Percentiles rank a stretch among this genome's conserved stretches.
These are phyloP conservation scores for Gonioctena quinquepunctata DNA, from an alignment of 1,140 invertebrate species.

Conservation along the genomic window DNA sequence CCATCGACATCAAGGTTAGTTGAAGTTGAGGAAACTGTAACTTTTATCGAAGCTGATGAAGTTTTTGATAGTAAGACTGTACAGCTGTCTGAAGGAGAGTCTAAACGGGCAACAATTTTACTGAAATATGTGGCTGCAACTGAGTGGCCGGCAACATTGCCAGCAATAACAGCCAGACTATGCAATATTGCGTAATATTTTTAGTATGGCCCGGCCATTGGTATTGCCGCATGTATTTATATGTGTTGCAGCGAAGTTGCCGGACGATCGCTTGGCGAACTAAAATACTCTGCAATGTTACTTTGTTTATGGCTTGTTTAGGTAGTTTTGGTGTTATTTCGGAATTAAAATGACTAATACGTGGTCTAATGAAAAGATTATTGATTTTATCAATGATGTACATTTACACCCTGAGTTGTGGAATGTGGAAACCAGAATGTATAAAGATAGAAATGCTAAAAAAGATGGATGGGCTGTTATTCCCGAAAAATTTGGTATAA, in stretches of 20 bases:
- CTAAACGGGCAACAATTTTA: too few species aligned
- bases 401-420: conserved; percentile 11
- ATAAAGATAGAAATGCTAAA: conserved; percentile 14
- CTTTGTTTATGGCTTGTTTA: not conserved
- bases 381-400: conserved; percentile 7
- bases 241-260: not conserved
- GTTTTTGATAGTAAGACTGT: too few species aligned
- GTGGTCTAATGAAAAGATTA: conserved; percentile 1
- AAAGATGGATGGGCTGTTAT: conserved; percentile 3
- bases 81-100: too few species aligned
- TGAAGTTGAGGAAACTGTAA: too few species aligned
- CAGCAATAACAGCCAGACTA: conserved; percentile 14
- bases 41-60: too few species aligned
- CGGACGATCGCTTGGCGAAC: not conserved
- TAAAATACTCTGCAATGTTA: not conserved
- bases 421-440: conserved; percentile 11
- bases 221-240: conserved; percentile 5
- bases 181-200: conserved; percentile 14
- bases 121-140: too few species aligned
- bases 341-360: conserved; percentile 1
- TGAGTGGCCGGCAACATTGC: conserved; percentile 3
- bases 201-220: conserved; percentile 8
- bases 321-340: not conserved
- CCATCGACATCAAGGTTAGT: too few species aligned
- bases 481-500: not conserved